phyloP scores from a whole-genome alignment of 2,888 invertebrate genomes.

The Amphipoea lucens region DNA sequence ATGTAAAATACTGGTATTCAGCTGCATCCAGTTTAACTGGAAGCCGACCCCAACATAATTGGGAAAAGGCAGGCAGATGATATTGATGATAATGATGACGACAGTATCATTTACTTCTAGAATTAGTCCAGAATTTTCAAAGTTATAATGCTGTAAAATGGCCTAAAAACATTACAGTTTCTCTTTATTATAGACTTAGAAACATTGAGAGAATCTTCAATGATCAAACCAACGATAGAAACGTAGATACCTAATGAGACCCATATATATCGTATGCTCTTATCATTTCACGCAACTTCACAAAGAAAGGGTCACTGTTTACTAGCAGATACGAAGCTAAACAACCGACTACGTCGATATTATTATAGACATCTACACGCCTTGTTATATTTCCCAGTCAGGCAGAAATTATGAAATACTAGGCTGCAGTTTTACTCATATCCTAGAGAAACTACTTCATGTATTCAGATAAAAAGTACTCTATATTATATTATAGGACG shows the following conservation, averaged over 20 bases:
- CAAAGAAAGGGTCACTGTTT: slow-evolving; percentile 53
- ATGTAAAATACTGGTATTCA: not conserved
- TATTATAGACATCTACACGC: not conserved
- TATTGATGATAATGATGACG: not conserved
- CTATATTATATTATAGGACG: not conserved
- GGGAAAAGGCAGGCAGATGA: not conserved
- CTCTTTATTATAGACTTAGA: not conserved
- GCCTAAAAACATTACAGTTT: not conserved
- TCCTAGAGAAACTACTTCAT: not conserved
- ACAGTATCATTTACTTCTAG: not conserved
- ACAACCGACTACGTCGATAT: slow-evolving; percentile 13
- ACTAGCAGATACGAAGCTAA: slow-evolving; percentile 17
- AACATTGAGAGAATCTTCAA: not conserved
- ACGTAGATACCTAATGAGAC: not conserved
- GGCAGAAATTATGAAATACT: not conserved
- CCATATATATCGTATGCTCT: slow-evolving; percentile 14
- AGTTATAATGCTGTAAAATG: not conserved
- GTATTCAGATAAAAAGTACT: not conserved
- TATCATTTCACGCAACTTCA: slow-evolving; percentile 36
- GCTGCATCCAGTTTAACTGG: not conserved
- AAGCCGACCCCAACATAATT: not conserved
- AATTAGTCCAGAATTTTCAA: no score
- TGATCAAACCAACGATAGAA: not conserved
- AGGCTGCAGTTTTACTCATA: not conserved
- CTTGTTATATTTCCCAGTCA: not conserved